Percentiles rank a stretch among this genome's conserved stretches.
Conservation (phyloP, 2,888 invertebrate genomes). For the Nemotelus nigrinus region DNA sequence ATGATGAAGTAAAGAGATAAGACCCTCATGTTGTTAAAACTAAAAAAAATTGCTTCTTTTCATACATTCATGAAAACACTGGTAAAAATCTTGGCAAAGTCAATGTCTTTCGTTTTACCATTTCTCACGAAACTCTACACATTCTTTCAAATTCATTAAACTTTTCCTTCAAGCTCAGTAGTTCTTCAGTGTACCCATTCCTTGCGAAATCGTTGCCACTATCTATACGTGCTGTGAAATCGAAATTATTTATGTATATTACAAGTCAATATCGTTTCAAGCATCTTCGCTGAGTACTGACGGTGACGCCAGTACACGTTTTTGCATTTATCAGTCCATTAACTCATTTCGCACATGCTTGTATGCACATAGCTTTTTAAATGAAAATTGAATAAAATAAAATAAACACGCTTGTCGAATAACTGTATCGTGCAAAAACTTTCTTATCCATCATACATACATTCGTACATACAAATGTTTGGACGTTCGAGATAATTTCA, state of each 20-base stretch:
- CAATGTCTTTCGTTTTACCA: background rate
- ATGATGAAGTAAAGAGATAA: too few relatives aligned
- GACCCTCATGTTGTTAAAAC: too few relatives aligned
- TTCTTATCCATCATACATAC: background rate
- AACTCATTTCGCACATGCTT: slow-evolving; percentile 5
- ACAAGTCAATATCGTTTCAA: background rate
- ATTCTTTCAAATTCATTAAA: background rate
- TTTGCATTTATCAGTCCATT: background rate
- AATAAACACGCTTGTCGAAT: background rate
- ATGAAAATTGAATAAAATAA: slow-evolving; percentile 9
- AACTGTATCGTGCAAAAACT: slow-evolving; percentile 23
- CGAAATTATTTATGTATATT: background rate
- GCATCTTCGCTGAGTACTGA: background rate
- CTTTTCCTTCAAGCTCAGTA: background rate
- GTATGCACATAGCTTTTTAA: background rate
- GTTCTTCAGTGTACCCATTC: slow-evolving; percentile 4
- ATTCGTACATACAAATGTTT: background rate
- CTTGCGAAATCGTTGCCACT: background rate
- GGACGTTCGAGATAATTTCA: too few relatives aligned
- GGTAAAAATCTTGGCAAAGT: background rate
- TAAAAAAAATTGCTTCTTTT: too few relatives aligned
- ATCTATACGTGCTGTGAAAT: slow-evolving; percentile 24
- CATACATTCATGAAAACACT: background rate
- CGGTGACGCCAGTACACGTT: background rate
- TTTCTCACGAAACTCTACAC: background rate